Evolutionary conservation across 2,888 invertebrate species (phyloP).

Genomic region (Ichneumon xanthorius): DNA sequence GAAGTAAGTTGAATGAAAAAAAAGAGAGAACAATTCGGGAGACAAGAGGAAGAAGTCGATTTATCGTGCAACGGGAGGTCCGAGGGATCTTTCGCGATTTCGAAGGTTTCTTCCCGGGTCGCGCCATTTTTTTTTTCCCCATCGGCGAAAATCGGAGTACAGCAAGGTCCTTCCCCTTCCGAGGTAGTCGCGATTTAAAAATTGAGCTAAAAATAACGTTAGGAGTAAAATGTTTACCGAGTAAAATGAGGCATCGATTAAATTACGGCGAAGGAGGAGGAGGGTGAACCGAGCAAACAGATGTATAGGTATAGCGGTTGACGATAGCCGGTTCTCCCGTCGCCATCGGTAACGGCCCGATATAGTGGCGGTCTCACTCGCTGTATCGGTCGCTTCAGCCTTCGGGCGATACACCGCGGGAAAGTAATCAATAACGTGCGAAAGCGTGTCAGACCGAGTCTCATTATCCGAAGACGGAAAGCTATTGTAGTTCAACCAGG

Average conservation of each 20-base stretch:
- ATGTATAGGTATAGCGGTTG: constrained; percentile 37
- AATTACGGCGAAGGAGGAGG: constrained; percentile 8
- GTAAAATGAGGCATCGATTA: constrained; percentile 30
- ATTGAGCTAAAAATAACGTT: constrained; percentile 17
- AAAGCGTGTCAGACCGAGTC: constrained; percentile 77
- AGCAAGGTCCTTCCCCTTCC: not conserved
- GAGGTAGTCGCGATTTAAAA: not conserved
- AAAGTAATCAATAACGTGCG: constrained; percentile 79
- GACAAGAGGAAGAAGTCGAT: constrained; percentile 38
- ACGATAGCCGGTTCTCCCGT: constrained; percentile 32
- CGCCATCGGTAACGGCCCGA: constrained; percentile 43
- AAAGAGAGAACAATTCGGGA: not conserved
- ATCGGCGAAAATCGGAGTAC: not conserved
- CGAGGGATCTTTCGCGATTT: constrained; percentile 16
- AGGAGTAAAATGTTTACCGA: not conserved
- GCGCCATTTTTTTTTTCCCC: not conserved
- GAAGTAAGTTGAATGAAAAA: constrained; percentile 28
- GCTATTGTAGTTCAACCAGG: constrained; percentile 76
- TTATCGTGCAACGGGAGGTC: constrained; percentile 39
- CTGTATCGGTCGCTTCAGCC: constrained; percentile 44
- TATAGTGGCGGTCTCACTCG: constrained; percentile 32
- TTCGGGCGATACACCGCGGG: constrained; percentile 50
- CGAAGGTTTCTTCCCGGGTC: not conserved
- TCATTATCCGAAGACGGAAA: constrained; percentile 77
- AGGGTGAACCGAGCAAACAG: constrained; percentile 37